Percentiles rank a stretch among this genome's conserved stretches.
Evolutionary conservation across 1,140 invertebrate species (phyloP).

Genomic region (Ctenoplectra terminalis): DNA sequence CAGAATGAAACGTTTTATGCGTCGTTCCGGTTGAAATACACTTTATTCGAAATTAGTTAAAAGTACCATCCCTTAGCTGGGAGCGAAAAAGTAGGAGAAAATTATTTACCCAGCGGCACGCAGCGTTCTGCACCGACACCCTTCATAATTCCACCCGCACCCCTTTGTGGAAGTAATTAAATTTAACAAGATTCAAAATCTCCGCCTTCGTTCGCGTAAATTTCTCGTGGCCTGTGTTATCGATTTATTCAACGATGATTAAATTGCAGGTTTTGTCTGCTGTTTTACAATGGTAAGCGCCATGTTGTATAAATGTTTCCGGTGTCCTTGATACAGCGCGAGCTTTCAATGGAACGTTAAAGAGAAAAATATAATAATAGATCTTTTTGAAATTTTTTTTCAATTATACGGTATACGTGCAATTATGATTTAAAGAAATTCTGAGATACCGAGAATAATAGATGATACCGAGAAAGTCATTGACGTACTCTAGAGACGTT

Average conservation of each 20-base stretch:
- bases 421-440: too few relatives aligned
- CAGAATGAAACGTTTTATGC: slow-evolving; percentile 25
- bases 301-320: not conserved
- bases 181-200: slow-evolving; percentile 34
- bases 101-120: slow-evolving; percentile 33
- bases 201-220: not conserved
- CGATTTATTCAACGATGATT: slow-evolving; percentile 2
- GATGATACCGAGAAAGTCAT: too few relatives aligned
- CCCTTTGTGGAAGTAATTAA: slow-evolving; percentile 37
- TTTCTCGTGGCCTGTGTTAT: not conserved
- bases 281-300: not conserved
- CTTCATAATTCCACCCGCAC: slow-evolving; percentile 1
- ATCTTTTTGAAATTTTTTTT: too few relatives aligned
- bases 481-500: too few relatives aligned
- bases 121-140: not conserved
- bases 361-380: too few relatives aligned
- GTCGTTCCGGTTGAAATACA: slow-evolving; percentile 1
- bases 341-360: too few relatives aligned
- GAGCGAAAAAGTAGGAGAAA: slow-evolving; percentile 21
- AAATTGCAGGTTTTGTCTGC: not conserved
- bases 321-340: not conserved
- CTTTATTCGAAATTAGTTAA: slow-evolving; percentile 16
- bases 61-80: slow-evolving; percentile 8
- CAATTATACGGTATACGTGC: too few relatives aligned
- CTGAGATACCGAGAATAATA: too few relatives aligned